phyloP scores from a whole-genome alignment of 2,888 invertebrate genomes.

The Rotaria macrura region DNA sequence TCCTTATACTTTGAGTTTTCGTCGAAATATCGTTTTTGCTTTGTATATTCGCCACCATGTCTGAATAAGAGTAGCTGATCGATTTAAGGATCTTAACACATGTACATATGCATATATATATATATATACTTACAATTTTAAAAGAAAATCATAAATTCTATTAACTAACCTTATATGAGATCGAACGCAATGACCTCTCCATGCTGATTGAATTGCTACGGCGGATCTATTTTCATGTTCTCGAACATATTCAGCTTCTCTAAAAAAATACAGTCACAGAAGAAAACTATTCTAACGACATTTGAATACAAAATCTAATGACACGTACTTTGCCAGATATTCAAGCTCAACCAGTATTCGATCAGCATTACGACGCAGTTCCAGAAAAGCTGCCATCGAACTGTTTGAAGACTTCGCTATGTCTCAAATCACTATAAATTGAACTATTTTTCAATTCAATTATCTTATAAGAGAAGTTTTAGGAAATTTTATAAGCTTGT shows the following conservation, averaged over 20 bases:
- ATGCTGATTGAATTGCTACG: background rate
- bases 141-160: background rate
- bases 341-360: background rate
- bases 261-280: background rate
- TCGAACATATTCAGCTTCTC: conserved; percentile 4
- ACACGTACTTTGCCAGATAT: background rate
- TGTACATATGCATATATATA: too few species aligned
- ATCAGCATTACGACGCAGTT: background rate
- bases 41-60: background rate
- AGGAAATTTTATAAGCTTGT: background rate
- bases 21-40: background rate
- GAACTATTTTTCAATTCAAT: too few species aligned
- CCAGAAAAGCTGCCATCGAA: background rate
- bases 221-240: background rate
- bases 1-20: background rate
- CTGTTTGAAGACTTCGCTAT: background rate
- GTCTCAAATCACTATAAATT: too few species aligned
- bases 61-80: background rate
- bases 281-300: background rate
- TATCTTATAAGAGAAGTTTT: background rate
- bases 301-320: background rate
- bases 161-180: background rate
- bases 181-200: conserved; percentile 1
- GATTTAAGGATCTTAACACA: too few species aligned
- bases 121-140: background rate